Evolutionary conservation across 2,113 vertebrate species (phyloP), one percentile per base, ranked within the genome.

Genomic region (Saccopteryx bilineata): DNA sequence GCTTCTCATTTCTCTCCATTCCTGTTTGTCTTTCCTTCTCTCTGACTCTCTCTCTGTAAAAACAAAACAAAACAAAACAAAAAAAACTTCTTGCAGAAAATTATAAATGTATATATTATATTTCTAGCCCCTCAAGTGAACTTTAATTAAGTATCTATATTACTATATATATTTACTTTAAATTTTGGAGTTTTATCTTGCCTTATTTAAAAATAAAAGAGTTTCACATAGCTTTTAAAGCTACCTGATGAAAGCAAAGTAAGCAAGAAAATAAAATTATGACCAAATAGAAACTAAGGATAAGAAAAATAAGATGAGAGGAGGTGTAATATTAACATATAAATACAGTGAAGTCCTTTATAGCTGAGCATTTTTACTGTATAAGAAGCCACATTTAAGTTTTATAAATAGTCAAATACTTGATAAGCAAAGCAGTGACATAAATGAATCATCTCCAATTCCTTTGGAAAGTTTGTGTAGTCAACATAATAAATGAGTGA

Each of bases 321-420:
- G 52, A 83, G n/a, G 23, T 69, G 23, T 84, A n/a, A 65, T 14
- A 54, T 74, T 87, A 85, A 58, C 66, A 94, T 60, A 54, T 56
- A 79, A 83, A 74, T 56, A n/a, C 12, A 4, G 0, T 28, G 21
- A 66, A 39, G 13, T 33, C 82, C 65, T 50, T 65, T 23, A 65
- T 15, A 89, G 68, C 7, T 79, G 31, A 88, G 54, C 23, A 24
- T 76, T 79, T 39, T 82, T 33, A 72, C 63, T 52, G 0, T 72
- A 23, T 69, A 74, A 85, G 33, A 93, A 85, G 46, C 26, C 58
- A 33, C 60, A 91, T 18, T 75, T 50, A 79, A 90, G 13, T 46
- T 95, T 94, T 65, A 69, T 75, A 78, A 86, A 88, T 88, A 95
- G 63, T 56, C 63, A 97, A 95, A 78, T 69, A 87, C 33, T n/a